phyloP scores from a whole-genome alignment of 1,140 invertebrate species.

The Cheumatopsyche charites region DNA sequence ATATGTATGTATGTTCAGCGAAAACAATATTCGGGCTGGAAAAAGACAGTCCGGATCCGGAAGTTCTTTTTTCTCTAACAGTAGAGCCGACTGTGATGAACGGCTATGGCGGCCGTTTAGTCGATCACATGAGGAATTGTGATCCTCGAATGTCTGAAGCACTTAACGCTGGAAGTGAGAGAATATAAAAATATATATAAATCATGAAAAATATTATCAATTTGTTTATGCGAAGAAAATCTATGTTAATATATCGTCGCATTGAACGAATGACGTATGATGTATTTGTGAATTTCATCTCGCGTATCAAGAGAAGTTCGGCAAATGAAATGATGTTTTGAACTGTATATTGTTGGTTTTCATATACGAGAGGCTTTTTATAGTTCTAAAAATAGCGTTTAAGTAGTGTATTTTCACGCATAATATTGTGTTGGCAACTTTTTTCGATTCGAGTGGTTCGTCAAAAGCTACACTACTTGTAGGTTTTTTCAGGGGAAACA shows the following conservation, averaged over 20 bases:
- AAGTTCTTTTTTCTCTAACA: neutral
- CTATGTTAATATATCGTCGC: no score
- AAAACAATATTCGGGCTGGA: slow-evolving; percentile 11
- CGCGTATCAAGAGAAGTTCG: no score
- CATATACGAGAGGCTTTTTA: no score
- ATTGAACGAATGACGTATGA: no score
- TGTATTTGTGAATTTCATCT: no score
- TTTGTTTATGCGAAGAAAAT: no score
- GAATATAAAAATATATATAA: no score
- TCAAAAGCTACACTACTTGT: slow-evolving; percentile 14
- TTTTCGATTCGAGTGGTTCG: slow-evolving; percentile 26
- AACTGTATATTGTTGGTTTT: no score
- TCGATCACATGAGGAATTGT: slow-evolving; percentile 20
- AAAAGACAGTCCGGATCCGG: neutral
- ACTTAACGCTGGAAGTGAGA: neutral
- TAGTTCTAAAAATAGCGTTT: no score
- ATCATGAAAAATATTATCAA: no score
- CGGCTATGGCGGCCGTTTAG: slow-evolving; percentile 19
- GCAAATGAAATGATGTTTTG: no score
- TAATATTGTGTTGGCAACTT: slow-evolving; percentile 29
- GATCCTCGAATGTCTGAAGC: slow-evolving; percentile 7
- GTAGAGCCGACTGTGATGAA: neutral
- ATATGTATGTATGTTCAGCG: neutral
- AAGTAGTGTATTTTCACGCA: slow-evolving; percentile 6
- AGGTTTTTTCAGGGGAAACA: slow-evolving; percentile 19